Evolutionary conservation across 1,140 invertebrate genomes (phyloP), one percentile per base, ranked within the genome.

Genomic region (Chlorops oryzae): DNA sequence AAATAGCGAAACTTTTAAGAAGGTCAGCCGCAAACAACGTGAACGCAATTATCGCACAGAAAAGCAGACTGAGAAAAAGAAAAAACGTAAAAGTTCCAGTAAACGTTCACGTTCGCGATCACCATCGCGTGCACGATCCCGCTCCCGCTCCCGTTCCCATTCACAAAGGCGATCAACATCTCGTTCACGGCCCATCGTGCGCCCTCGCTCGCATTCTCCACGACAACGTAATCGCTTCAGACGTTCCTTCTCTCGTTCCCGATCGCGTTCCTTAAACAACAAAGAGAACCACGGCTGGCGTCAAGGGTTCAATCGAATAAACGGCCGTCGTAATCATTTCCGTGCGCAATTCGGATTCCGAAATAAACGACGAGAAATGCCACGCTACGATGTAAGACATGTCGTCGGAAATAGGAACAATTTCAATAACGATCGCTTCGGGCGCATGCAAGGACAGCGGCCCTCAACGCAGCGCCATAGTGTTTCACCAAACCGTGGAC

Each of bases 21-120:
- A 90, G 66, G 73, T 88, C 2, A 86, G 85, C 9, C 90, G 87
- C 61, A 84, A 74, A 55, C 84, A 81, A 5, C 90, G 89, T 63
- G 87, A 88, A 54, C 74, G 89, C 45, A 90, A 88, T 59, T 93
- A 92, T 61, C 76, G 90, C 1, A 85, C 86, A 35, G 83, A 85
- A 41, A 74, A 70, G 56, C 60, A 65, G 56, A 54, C 59, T 60
- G 42, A 62, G 55, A 48, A 63, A 37, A 56, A 73, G 58, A 48
- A 59, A 58, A 56, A 62, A 53, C 52, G 21, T 13, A 17, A 56
- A 48, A 46, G 34, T 32, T 47, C 54, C 38, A 49, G 51, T n/a
- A 51, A 56, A n/a, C 59, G 58, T 43, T 54, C 54, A 21, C 47
- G 50, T 9, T 27, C 23, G 57, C 59, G n/a, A 5, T 58, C 58